These are phyloP conservation scores for Amazona finschi DNA, from an alignment of 2,797 vertebrate species.

Conservation along the genomic window DNA sequence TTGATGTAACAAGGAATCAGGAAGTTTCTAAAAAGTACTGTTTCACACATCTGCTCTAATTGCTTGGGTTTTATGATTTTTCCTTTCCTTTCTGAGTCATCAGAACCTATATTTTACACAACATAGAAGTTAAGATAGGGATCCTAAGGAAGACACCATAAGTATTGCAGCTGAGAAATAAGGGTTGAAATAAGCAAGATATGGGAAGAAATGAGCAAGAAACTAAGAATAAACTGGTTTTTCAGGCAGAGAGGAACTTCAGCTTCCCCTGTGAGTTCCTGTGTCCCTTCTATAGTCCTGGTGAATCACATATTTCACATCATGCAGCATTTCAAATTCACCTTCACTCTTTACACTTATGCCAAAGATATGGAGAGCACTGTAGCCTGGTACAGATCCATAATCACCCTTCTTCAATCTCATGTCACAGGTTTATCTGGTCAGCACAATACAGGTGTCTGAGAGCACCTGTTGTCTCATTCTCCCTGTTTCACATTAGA, in stretches of 20 bases:
- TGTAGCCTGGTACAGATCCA: neutral
- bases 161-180: neutral
- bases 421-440: neutral
- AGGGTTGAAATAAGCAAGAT: neutral
- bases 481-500: neutral
- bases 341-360: neutral
- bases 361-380: neutral
- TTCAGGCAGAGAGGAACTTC: neutral
- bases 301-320: neutral
- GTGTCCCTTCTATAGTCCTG: neutral
- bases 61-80: neutral
- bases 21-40: neutral
- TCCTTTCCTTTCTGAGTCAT: neutral
- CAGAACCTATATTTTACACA: neutral
- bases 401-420: neutral
- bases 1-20: neutral
- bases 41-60: neutral
- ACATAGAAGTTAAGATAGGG: neutral
- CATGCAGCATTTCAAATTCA: neutral
- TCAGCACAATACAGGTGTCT: neutral
- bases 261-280: neutral
- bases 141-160: neutral
- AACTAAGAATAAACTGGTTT: neutral
- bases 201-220: neutral
- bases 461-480: neutral